Conservation (phyloP, 2,888 invertebrate species). For the Conus canariensis region DNA sequence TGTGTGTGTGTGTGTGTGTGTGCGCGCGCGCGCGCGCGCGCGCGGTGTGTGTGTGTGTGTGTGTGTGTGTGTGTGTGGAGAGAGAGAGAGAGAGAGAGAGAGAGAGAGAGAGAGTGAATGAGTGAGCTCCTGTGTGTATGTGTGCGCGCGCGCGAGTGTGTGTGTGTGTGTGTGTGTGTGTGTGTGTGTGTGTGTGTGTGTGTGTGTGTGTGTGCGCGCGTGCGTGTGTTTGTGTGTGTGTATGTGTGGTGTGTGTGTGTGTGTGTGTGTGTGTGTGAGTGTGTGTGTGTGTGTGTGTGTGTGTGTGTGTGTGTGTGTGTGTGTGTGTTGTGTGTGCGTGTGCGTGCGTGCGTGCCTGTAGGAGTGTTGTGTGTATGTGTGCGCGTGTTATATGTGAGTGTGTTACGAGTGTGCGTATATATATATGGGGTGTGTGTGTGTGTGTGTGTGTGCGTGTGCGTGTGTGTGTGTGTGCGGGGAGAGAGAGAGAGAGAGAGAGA, state of each 20-base stretch:
- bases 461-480: neutral
- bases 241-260: neutral
- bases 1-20: neutral
- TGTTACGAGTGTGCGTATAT: too few relatives aligned
- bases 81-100: too few relatives aligned
- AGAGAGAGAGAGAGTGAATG: too few relatives aligned
- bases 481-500: neutral
- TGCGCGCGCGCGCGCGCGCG: neutral
- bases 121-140: too few relatives aligned
- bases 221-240: neutral
- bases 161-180: too few relatives aligned
- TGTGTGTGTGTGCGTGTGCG: neutral
- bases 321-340: slow-evolving; percentile 40
- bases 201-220: too few relatives aligned
- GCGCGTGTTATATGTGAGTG: neutral
- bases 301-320: slow-evolving; percentile 15
- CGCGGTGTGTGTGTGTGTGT: neutral
- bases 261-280: neutral
- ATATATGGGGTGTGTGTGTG: neutral
- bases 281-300: neutral
- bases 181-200: too few relatives aligned
- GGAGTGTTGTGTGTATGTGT: neutral
- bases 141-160: too few relatives aligned
- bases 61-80: neutral
- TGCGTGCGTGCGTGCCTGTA: neutral